Conservation (phyloP, 2,888 invertebrate genomes). For the Heliconius charithonia region DNA sequence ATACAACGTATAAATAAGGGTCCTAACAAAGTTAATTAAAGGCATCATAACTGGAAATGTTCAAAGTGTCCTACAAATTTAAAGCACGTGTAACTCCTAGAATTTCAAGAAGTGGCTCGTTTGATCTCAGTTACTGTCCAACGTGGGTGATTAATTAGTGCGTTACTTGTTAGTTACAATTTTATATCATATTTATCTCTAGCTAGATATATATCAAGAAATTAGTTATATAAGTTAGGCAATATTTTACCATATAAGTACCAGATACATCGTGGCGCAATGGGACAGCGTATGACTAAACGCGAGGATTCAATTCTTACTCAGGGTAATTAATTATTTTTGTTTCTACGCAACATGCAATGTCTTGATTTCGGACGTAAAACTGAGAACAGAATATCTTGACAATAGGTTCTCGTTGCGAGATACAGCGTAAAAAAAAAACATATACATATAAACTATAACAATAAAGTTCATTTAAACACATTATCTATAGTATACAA, state of each 20-base stretch:
- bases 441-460: too few species aligned
- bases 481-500: too few species aligned
- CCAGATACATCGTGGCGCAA: background rate
- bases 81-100: slow-evolving; percentile 21
- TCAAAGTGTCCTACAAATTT: slow-evolving; percentile 22
- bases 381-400: background rate
- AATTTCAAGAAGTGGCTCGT: slow-evolving; percentile 28
- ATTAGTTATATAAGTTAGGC: background rate
- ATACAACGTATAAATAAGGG: background rate
- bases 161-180: slow-evolving; percentile 15
- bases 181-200: slow-evolving; percentile 5
- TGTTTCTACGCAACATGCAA: background rate
- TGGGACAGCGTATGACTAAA: background rate
- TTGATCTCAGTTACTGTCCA: slow-evolving; percentile 33
- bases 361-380: background rate
- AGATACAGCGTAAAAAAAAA: background rate
- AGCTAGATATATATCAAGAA: background rate
- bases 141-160: slow-evolving; percentile 36
- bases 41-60: slow-evolving; percentile 15
- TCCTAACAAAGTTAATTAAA: slow-evolving; percentile 15
- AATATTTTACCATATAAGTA: background rate
- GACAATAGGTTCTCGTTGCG: background rate
- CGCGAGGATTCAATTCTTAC: background rate
- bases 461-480: background rate
- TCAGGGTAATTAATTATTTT: background rate